Evolutionary conservation across 2,888 invertebrate genomes (phyloP), one percentile per base, ranked within the genome.

Genomic region (Pycnomerus fuliginosus): DNA sequence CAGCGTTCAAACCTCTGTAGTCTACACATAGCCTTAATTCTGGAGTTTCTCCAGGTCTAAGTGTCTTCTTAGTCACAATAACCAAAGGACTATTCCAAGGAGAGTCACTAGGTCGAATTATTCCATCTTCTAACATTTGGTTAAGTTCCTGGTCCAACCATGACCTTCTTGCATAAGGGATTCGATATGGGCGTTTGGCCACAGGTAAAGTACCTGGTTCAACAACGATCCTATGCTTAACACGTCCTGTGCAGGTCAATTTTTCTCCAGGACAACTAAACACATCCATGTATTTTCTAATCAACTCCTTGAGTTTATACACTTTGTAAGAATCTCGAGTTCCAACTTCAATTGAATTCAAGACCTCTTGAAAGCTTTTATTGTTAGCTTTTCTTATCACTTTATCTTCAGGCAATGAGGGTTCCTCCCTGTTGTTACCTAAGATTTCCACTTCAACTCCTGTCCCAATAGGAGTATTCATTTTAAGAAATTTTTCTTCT

Each of bases 41-140:
- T n/a, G n/a, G n/a, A n/a, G n/a, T 41, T 24, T 50, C 48, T 15
- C 52, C 50, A 2, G 41, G 28, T 12, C 37, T 30, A 25, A 52
- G 48, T 4, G 44, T 11, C 37, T 65, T 66, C 38, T 67, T 67
- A 0, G 65, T 60, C 10, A 56, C 50, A n/a, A 55, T 31, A 23
- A 44, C 33, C 1, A 52, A 22, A 2, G 50, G 48, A 7, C 32
- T 36, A 20, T 39, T 46, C 23, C 43, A 58, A n/a, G 52, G 54
- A 16, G 49, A 56, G 46, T 24, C 42, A 1, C 48, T 51, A 20
- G 37, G 49, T 48, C 37, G 34, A 15, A 60, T 57, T 24, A 59
- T 58, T 13, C 48, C 42, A 41, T 58, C 41, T 1, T 53, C 25
- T 35, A 44, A 10, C 44, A 48, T 44, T 27, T 43, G 51, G 11